Evolutionary conservation across 1,140 invertebrate genomes (phyloP).

Genomic region (Mya arenaria): DNA sequence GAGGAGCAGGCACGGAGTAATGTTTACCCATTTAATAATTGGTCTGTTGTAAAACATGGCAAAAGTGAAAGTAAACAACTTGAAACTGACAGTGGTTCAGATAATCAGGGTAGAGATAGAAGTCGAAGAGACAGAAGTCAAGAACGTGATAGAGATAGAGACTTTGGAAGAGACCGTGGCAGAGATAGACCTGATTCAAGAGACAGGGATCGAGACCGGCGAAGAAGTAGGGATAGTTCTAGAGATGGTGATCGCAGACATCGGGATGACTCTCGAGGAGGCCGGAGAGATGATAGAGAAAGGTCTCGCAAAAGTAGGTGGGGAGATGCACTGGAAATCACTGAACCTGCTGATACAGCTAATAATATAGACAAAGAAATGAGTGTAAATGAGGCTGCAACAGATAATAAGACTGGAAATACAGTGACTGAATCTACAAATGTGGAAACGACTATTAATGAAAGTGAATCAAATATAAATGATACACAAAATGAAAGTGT

Average conservation of each 20-base stretch:
- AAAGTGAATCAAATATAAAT: not conserved
- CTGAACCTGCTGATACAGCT: not conserved
- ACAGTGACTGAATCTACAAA: constrained; percentile 3
- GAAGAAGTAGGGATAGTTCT: constrained; percentile 64
- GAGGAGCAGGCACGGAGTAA: not conserved
- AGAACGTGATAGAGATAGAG: constrained; percentile 24
- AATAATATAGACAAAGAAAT: constrained; percentile 9
- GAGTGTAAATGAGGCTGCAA: not conserved
- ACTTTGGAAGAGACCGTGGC: constrained; percentile 13
- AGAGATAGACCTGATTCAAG: constrained; percentile 22
- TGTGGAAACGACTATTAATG: not conserved
- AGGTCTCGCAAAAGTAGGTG: constrained; percentile 53
- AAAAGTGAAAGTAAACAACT: not conserved
- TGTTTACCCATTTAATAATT: constrained; percentile 30
- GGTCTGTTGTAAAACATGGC: constrained; percentile 7
- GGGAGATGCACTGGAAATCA: constrained; percentile 23
- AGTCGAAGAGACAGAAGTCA: constrained; percentile 23
- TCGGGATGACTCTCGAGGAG: constrained; percentile 26
- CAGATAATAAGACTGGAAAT: not conserved
- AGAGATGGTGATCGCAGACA: not conserved
- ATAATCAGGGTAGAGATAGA: not conserved
- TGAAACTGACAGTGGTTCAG: not conserved
- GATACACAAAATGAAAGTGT: not conserved
- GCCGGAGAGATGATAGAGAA: constrained; percentile 56
- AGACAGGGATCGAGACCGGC: constrained; percentile 29